Base-by-base conservation (phyloP, 1,140 invertebrate species). In the Hylyphantes graminicola region DNA sequence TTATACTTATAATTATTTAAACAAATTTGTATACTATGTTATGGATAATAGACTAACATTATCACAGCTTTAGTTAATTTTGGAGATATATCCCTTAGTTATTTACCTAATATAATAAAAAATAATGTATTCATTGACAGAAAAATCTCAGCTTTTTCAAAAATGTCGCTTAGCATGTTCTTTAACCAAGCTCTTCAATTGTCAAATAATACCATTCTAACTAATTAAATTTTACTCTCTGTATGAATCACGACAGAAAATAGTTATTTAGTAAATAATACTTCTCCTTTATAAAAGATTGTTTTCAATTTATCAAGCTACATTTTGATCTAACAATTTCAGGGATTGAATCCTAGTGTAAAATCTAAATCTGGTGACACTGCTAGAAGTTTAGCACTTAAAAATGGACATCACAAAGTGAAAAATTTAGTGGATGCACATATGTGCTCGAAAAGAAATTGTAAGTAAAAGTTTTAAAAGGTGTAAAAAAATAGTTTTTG, bases 361-460 rank as follows among this genome's bases (percentile, higher is more conserved):
- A 21, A 72, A 54, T 72, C 78, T 13, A 72, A 72, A 72, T 61
- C 67, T 12, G 78, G 78, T 11, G 78, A 81, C 12, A 72, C 78
- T 48, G 67, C 68, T 35, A 61, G 68, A 53, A 72, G 67, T 61
- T 19, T 81, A 61, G 78, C 78, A 11, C 13, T 63, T 13, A 81
- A 73, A 81, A 70, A 70, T 63, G 78, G 78, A 72, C 67, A 81
- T 15, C 2, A 50, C 8, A 81, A 81, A 13, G 48, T 81, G 54
- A 81, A 59, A 17, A 81, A 73, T 81, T n/a, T 81, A 15, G 51
- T 79, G 10, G 77, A 79, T 79, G 55, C 65, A 17, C 48, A 76
- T 64, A n/a, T 54, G 7, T 54, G 54, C 12, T 54, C 76, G 7
- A 78, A 55, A 21, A 78, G 63, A n/a, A 65, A 54, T 55, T 55